Evolutionary conservation across 2,797 vertebrate species (phyloP), one percentile per base, ranked within the genome.

Genomic region (Tokudaia tokunoshimensis): DNA sequence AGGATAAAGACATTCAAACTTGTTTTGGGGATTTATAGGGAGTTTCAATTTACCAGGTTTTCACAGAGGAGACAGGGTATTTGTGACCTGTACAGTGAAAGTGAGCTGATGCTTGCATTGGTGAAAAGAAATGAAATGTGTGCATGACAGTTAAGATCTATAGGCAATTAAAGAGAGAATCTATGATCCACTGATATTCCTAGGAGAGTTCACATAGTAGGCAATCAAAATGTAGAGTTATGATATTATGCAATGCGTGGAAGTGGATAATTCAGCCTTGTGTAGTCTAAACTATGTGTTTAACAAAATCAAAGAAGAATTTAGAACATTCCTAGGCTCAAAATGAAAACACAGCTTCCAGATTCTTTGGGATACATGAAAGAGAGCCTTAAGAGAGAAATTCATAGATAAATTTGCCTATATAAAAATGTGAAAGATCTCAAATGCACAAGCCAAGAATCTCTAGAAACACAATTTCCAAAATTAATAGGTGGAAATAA

Each of bases 21-120:
- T 83, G 20, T 17, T 14, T 29, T 55, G 0, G 61, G 61, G 6
- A 75, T 65, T 91, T 95, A 82, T 85, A 86, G 29, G 96, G 78
- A 85, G 1, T 1, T 81, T 70, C 1, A 74, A 15, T 76, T 6
- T 26, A 26, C 1, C 70, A 92, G 26, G 11, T 1, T 74, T 41
- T 52, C 2, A 50, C 70, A 29, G 81, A 85, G 19, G 14, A 63
- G 2, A 34, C 19, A 82, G 59, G 0, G 72, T 55, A 75, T 75
- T 47, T 63, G 88, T 83, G 2, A 72, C 14, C 29, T 84, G 6
- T 15, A 44, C 52, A 92, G 94, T 79, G 11, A 61, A 26, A 79
- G 8, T 37, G 55, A 81, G 31, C 1, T 91, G 41, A 37, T 70
- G 24, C 65, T 93, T 96, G 24, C 95, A 85, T 93, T 93, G 74